phyloP scores from a whole-genome alignment of 1,140 invertebrate genomes.

The Atta cephalotes region DNA sequence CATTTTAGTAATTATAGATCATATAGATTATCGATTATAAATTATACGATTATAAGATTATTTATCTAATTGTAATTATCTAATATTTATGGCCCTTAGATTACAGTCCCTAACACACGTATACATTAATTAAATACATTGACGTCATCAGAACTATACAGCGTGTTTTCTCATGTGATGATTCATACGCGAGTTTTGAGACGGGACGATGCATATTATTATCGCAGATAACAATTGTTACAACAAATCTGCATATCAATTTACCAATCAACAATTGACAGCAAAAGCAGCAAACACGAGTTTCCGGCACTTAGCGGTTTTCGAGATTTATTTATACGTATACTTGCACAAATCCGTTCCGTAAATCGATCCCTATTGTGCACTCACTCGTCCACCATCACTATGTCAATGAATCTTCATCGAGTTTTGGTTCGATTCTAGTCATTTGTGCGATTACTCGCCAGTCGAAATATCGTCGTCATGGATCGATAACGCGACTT shows the following conservation, averaged over 20 bases:
- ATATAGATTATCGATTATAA: not conserved
- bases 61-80: constrained; percentile 3
- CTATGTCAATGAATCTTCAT: not conserved
- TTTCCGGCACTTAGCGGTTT: not conserved
- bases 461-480: not conserved
- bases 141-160: not conserved
- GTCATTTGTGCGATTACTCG: not conserved
- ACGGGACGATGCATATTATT: not conserved
- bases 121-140: not conserved
- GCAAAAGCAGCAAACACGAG: not conserved
- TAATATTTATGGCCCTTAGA: not conserved
- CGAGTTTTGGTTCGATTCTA: constrained; percentile 10
- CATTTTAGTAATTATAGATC: not conserved
- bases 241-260: not conserved
- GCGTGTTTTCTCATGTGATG: not conserved
- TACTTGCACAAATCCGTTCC: not conserved
- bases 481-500: not conserved
- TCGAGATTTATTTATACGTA: not conserved
- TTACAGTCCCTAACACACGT: not conserved
- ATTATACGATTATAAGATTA: not conserved
- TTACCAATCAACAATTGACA: not conserved
- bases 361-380: not conserved
- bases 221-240: not conserved
- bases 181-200: constrained; percentile 1
- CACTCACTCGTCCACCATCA: constrained; percentile 13